These are phyloP conservation scores for Anoplolepis gracilipes DNA, from an alignment of 1,140 invertebrate genomes.

Conservation along the genomic window DNA sequence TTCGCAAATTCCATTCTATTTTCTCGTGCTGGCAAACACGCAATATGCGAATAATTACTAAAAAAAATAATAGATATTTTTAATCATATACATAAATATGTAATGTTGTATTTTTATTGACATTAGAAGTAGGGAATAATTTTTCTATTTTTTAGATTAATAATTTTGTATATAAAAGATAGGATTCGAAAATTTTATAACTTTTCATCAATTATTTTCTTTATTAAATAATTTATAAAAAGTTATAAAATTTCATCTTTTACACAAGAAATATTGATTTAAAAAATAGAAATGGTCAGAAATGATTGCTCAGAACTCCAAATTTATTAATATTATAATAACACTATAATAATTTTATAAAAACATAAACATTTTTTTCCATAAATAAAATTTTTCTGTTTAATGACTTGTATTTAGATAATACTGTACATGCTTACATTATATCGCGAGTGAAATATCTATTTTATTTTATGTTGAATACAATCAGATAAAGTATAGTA, in stretches of 20 bases:
- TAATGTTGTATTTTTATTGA: background rate
- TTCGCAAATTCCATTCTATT: background rate
- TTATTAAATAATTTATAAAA: too few species aligned
- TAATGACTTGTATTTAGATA: background rate
- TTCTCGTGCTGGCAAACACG: background rate
- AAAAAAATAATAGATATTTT: background rate
- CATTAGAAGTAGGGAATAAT: too few species aligned
- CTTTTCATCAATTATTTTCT: too few species aligned
- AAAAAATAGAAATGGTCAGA: too few species aligned
- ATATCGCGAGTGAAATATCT: background rate
- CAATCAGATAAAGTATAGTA: background rate
- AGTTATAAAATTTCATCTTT: too few species aligned
- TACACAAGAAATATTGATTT: too few species aligned
- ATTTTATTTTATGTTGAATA: slow-evolving; percentile 20
- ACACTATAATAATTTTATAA: background rate
- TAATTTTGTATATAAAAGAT: too few species aligned
- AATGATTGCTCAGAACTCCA: too few species aligned
- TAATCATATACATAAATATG: background rate
- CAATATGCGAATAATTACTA: background rate
- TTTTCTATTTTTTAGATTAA: too few species aligned
- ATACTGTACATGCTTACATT: background rate
- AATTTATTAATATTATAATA: too few species aligned
- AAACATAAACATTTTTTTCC: background rate
- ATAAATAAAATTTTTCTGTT: background rate
- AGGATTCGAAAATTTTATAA: too few species aligned